Evolutionary conservation across 2,113 vertebrate species (phyloP), one percentile per base, ranked within the genome.

Genomic region (Hydrochoerus hydrochaeris): DNA sequence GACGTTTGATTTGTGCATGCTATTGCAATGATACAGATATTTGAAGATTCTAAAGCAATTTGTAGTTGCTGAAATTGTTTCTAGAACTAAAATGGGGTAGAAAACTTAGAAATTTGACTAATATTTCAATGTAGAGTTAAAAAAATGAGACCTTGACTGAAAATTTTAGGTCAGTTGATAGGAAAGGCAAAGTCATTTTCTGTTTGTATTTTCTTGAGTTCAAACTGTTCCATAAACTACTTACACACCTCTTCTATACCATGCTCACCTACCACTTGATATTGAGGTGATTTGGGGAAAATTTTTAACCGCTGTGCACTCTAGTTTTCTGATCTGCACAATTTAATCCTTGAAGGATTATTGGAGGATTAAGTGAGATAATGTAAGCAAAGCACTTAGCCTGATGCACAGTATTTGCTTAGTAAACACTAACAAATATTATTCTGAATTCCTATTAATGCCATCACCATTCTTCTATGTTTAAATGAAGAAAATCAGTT

Each of bases 151-250:
- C 44, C 17, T 67, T 93, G 44, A 12, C 11, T 26, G 49, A 93
- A 93, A 83, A 8, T 65, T 88, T 91, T 85, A 91, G 69, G 28
- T 91, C 41, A 41, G 11, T 57, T 57, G 24, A 84, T 54, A 86
- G 32, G 83, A 84, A 88, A 91, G 91, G 69, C 85, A 71, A 84
- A 88, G 77, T n/a, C 81, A 93, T 87, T 73, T 84, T 88, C 46
- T 41, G 26, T 75, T 82, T 87, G 67, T 80, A 91, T 11, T 63
- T n/a, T 95, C 44, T 90, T 87, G 67, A 91, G 75, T 71, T 95
- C 44, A 85, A n/a, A 85, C 14, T 88, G 10, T 87, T 85, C 81
- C 91, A 88, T 91, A 91, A 62, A 83, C 22, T 87, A 77, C 20
- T 75, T 92, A 54, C 38, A 86, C 67, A 85, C 6, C 60, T 86